These are phyloP conservation scores for Gallinago stenura DNA, from an alignment of 2,797 vertebrate species.

Conservation along the genomic window DNA sequence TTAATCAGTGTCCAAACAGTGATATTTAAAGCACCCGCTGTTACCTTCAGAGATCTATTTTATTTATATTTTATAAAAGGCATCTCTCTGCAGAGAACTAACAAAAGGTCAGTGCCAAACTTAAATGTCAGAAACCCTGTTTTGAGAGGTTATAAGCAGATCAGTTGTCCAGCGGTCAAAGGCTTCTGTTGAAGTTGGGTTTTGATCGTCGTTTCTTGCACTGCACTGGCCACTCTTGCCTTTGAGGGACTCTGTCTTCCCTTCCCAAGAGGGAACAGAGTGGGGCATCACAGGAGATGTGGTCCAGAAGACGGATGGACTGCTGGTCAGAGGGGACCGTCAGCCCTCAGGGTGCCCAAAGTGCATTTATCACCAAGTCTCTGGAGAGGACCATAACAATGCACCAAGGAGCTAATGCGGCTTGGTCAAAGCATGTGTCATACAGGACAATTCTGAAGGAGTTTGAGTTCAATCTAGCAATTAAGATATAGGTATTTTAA, in stretches of 20 bases:
- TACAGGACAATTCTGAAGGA: neutral
- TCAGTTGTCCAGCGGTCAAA: neutral
- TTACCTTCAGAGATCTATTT: constrained; percentile 37
- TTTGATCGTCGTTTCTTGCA: neutral
- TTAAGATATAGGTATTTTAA: neutral
- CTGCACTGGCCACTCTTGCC: neutral
- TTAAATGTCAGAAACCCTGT: constrained; percentile 61
- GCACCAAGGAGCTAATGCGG: neutral
- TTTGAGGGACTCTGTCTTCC: neutral
- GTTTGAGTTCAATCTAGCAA: neutral
- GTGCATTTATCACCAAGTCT: neutral
- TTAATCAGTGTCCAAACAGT: constrained; percentile 3
- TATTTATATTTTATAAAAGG: constrained; percentile 53
- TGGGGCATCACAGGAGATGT: neutral
- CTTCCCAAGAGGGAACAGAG: neutral
- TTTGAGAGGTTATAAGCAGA: constrained; percentile 31
- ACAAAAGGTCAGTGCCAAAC: constrained; percentile 41
- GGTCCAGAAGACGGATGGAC: neutral
- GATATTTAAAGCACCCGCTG: constrained; percentile 1
- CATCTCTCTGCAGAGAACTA: constrained; percentile 46
- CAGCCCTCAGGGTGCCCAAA: neutral
- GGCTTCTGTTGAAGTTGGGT: neutral
- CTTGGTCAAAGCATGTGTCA: neutral
- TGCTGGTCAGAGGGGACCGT: neutral
- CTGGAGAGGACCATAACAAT: neutral